phyloP scores from a whole-genome alignment of 2,797 vertebrate genomes.

The Mareca strepera region DNA sequence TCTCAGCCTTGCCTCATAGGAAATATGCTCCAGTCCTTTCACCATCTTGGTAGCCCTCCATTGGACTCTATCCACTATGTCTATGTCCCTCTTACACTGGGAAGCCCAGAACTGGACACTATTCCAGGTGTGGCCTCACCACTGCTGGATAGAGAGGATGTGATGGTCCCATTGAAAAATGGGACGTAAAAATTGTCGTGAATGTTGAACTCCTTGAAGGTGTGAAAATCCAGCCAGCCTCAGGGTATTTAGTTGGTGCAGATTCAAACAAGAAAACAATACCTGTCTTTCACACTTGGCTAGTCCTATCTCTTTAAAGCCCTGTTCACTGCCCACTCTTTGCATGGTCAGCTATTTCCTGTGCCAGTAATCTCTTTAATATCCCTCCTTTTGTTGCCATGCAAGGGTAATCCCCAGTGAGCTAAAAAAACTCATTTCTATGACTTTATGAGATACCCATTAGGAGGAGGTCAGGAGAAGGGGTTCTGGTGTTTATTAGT shows the following conservation, averaged over 20 bases:
- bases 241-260: not conserved
- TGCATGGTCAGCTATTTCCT: conserved; percentile 19
- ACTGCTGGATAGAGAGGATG: not conserved
- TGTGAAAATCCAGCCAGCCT: not conserved
- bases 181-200: not conserved
- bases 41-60: not conserved
- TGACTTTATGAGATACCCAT: not conserved
- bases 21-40: not conserved
- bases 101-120: not conserved
- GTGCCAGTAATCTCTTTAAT: not conserved
- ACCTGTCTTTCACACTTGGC: conserved; percentile 17
- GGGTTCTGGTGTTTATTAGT: not conserved
- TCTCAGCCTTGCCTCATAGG: not conserved
- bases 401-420: not conserved
- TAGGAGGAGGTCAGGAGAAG: not conserved
- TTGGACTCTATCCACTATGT: not conserved
- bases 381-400: not conserved
- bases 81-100: not conserved
- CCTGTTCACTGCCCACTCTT: not conserved
- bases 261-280: not conserved
- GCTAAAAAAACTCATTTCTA: not conserved
- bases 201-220: not conserved
- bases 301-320: not conserved
- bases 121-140: not conserved
- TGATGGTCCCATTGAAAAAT: not conserved